A percentile compares a stretch with the other conserved stretches of the same genome.
These are phyloP conservation scores for Bilobella aurantiaca DNA, from an alignment of 1,140 invertebrate genomes.

Conservation along the genomic window DNA sequence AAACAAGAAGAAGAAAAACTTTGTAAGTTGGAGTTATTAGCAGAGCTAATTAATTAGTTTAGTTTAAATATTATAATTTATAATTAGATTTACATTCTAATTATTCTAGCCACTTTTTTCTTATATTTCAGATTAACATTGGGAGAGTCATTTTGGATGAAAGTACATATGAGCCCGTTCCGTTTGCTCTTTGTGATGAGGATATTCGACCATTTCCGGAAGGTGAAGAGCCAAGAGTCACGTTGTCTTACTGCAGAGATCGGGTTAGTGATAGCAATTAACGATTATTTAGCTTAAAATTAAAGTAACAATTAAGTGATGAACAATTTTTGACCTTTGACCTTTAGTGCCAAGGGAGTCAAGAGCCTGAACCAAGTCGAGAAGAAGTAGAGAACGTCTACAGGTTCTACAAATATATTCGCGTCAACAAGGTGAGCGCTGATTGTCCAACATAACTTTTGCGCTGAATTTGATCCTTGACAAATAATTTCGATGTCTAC, in stretches of 20 bases:
- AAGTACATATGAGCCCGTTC: not conserved
- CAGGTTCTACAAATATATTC: conserved; percentile 10
- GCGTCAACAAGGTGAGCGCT: conserved; percentile 24
- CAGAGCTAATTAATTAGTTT: not conserved
- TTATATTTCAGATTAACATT: not conserved
- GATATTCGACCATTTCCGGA: not conserved
- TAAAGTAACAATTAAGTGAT: not conserved
- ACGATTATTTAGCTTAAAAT: too few species aligned
- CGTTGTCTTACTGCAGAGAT: conserved; percentile 12
- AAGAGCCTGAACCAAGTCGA: conserved; percentile 2
- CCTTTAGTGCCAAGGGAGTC: not conserved
- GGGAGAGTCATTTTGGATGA: not conserved
- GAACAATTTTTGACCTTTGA: not conserved
- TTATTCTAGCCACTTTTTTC: too few species aligned
- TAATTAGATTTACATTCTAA: too few species aligned
- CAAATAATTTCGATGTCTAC: too few species aligned
- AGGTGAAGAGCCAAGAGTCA: conserved; percentile 13
- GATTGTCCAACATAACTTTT: too few species aligned
- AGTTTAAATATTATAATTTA: not conserved
- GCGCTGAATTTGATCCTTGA: too few species aligned
- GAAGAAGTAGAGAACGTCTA: conserved; percentile 15
- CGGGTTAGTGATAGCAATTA: conserved; percentile 17
- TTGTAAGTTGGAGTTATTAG: conserved; percentile 13
- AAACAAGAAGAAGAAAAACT: conserved; percentile 30
- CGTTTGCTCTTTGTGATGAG: not conserved